phyloP scores from a whole-genome alignment of 35 echinoderm and acorn worm species.

The Heliocidaris erythrogramma region DNA sequence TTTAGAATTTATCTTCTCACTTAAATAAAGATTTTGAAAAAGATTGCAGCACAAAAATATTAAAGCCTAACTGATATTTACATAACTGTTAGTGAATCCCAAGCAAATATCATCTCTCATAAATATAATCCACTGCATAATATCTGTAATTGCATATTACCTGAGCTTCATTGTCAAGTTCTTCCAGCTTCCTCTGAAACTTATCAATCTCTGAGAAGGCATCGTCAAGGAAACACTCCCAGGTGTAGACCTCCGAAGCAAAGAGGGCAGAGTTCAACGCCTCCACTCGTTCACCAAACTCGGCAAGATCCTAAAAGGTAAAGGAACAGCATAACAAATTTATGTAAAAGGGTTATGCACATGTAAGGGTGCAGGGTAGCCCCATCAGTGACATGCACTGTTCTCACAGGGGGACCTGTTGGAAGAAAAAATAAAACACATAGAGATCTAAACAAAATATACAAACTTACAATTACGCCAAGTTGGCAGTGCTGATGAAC shows the following conservation, averaged over 20 bases:
- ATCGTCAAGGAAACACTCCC: conserved; percentile 75
- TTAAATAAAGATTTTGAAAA: too few species aligned
- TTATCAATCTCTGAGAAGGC: conserved; percentile 78
- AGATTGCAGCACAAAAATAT: too few species aligned
- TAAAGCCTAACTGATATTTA: too few species aligned
- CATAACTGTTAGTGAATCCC: too few species aligned
- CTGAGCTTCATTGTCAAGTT: conserved; percentile 96
- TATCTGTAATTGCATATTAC: conserved; percentile 28
- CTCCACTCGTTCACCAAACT: conserved; percentile 94
- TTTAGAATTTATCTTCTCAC: too few species aligned
- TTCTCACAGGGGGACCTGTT: not conserved
- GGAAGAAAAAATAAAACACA: not conserved
- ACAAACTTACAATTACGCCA: too few species aligned
- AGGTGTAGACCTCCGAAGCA: conserved; percentile 87
- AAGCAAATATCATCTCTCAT: too few species aligned
- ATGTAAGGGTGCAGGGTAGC: not conserved
- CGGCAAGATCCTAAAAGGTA: conserved; percentile 72
- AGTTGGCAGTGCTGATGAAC: too few species aligned
- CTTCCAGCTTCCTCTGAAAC: conserved; percentile 72
- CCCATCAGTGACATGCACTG: not conserved
- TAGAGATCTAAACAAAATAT: too few species aligned
- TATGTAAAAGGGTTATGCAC: too few species aligned
- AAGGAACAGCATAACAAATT: not conserved
- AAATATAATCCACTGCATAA: not conserved
- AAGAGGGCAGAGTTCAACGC: conserved; percentile 67